Conservation (phyloP, 2,113 vertebrate genomes). For the Marmota flaviventris region DNA sequence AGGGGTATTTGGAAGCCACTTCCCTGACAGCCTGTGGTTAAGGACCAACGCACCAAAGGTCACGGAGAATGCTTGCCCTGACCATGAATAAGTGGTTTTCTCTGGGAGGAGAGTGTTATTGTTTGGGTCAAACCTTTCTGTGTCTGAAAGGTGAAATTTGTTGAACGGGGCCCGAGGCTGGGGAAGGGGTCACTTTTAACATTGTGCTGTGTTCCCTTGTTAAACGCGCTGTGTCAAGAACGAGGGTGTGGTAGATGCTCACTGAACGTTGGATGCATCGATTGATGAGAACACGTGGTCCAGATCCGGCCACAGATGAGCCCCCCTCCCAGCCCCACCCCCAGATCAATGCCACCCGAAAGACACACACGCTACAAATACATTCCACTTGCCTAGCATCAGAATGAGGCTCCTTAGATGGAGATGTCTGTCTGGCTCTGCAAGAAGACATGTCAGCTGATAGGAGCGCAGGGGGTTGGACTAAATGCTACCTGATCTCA, state of each 20-base stretch:
- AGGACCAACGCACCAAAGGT: neutral
- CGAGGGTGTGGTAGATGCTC: neutral
- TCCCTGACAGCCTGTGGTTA: slow-evolving; percentile 43
- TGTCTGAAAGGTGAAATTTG: slow-evolving; percentile 41
- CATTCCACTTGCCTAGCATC: neutral
- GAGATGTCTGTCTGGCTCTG: neutral
- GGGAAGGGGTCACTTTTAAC: neutral
- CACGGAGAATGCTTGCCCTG: neutral
- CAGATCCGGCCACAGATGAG: neutral
- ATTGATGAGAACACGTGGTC: neutral
- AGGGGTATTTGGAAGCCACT: neutral
- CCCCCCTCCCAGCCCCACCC: neutral
- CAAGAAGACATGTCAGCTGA: neutral
- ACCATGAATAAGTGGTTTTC: neutral
- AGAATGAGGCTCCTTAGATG: neutral
- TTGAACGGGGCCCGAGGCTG: neutral
- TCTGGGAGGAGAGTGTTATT: neutral
- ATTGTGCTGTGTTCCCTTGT: neutral
- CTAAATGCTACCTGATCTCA: neutral
- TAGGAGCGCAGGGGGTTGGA: neutral
- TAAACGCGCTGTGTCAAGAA: neutral
- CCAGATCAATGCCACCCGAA: neutral
- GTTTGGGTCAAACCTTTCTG: slow-evolving; percentile 1
- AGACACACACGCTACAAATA: neutral
- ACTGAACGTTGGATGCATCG: neutral